Percentiles rank a stretch among this genome's conserved stretches.
Conservation (phyloP, 1,140 invertebrate species). For the Trichoplusia ni region DNA sequence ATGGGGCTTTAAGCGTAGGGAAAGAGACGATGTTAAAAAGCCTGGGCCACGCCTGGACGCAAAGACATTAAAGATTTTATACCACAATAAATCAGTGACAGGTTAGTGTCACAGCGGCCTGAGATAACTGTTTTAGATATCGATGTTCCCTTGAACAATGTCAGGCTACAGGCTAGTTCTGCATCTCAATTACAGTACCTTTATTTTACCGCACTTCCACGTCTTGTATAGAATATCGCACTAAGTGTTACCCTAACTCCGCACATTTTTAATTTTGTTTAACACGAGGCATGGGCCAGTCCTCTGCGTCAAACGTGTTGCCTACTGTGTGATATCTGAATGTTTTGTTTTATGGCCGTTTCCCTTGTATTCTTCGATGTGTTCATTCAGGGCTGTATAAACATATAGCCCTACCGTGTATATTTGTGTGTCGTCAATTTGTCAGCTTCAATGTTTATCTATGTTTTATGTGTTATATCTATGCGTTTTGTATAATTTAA, state of each 20-base stretch:
- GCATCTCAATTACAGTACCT: constrained; percentile 47
- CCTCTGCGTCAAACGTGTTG: constrained; percentile 39
- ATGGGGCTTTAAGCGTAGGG: constrained; percentile 90
- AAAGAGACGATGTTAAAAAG: constrained; percentile 96
- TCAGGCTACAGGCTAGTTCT: constrained; percentile 47
- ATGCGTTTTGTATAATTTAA: not conserved
- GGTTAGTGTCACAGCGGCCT: constrained; percentile 76
- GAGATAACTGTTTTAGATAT: constrained; percentile 63
- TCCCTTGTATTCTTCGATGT: constrained; percentile 14
- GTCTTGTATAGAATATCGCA: constrained; percentile 66
- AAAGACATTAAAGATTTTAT: constrained; percentile 74
- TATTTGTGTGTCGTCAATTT: constrained; percentile 5
- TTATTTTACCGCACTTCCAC: constrained; percentile 63
- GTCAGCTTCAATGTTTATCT: constrained; percentile 4
- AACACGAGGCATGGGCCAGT: constrained; percentile 60
- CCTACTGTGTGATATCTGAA: constrained; percentile 27
- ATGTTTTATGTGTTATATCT: constrained; percentile 7
- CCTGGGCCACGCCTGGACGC: constrained; percentile 90
- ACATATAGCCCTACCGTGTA: not conserved
- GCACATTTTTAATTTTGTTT: constrained; percentile 60
- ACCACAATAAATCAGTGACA: constrained; percentile 77
- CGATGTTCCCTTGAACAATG: constrained; percentile 61
- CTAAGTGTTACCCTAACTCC: constrained; percentile 66
- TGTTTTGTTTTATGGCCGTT: constrained; percentile 23
- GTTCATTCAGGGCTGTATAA: not conserved